phyloP scores from a whole-genome alignment of 2,113 vertebrate species.

The Sminthopsis crassicaudata region DNA sequence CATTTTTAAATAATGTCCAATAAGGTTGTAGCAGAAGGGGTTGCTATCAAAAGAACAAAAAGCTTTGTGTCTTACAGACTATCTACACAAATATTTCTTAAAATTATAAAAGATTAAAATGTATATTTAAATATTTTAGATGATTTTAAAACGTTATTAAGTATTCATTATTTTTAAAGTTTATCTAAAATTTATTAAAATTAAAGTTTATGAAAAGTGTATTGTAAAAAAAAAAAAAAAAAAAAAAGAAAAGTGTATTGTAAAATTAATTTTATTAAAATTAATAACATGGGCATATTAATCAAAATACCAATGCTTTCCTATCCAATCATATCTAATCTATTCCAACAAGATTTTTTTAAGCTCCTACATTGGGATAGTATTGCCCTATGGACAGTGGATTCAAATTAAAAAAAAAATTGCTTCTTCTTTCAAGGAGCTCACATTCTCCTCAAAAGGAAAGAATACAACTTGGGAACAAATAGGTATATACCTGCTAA shows the following conservation, averaged over 20 bases:
- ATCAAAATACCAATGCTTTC: background rate
- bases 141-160: background rate
- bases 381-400: background rate
- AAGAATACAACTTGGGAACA: background rate
- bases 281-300: background rate
- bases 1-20: background rate
- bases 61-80: background rate
- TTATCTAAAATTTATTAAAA: too few species aligned
- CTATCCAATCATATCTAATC: background rate
- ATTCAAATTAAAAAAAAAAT: background rate
- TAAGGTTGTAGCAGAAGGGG: background rate
- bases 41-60: background rate
- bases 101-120: background rate
- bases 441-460: background rate
- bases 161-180: background rate
- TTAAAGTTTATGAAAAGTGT: too few species aligned
- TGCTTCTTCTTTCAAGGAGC: background rate
- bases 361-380: background rate
- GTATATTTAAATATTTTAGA: background rate
- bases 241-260: too few species aligned
- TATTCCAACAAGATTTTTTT: background rate
- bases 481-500: background rate
- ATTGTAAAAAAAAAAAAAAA: too few species aligned
- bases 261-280: too few species aligned
- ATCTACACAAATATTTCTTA: background rate